Evolutionary conservation across 1,140 invertebrate genomes (phyloP).

Genomic region (Apis mellifera): Amel_HAv3.1 CM009931.2:25049001-25049500

Average conservation of each 20-base stretch:
- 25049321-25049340: slow-evolving; percentile 99
- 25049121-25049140: slow-evolving; percentile 99
- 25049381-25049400: not conserved
- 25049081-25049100: slow-evolving; percentile 98
- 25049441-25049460: not conserved
- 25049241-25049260: not conserved
- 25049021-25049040: slow-evolving; percentile 98
- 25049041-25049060: slow-evolving; percentile 99
- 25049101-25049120: slow-evolving; percentile 99
- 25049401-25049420: not conserved
- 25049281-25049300: slow-evolving; percentile 99
- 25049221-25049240: not conserved
- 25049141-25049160: slow-evolving; percentile 99
- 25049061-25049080: slow-evolving; percentile 98
- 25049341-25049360: slow-evolving; percentile 96
- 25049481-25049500: slow-evolving; percentile 83
- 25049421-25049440: not conserved
- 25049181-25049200: slow-evolving; percentile 70
- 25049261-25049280: slow-evolving; percentile 80
- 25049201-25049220: slow-evolving; percentile 11
- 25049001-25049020: slow-evolving; percentile 99
- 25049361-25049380: slow-evolving; percentile 83
- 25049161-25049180: slow-evolving; percentile 99
- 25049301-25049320: slow-evolving; percentile 99
- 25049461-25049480: slow-evolving; percentile 88